These are phyloP conservation scores for Melanerpes aurifrons DNA, from an alignment of 2,113 vertebrate genomes.

Conservation along the genomic window DNA sequence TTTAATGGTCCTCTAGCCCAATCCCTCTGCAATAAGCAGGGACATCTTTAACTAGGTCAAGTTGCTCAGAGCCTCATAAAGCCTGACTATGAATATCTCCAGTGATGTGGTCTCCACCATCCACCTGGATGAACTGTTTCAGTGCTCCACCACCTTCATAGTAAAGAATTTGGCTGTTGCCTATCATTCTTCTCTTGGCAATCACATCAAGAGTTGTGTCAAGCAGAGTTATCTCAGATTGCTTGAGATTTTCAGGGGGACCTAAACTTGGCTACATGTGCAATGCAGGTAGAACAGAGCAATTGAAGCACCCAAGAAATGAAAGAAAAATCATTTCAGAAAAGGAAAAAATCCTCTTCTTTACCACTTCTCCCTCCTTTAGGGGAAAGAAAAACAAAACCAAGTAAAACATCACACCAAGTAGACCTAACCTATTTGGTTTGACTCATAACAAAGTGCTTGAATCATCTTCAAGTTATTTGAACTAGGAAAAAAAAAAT, in stretches of 20 bases:
- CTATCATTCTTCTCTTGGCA: background rate
- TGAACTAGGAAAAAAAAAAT: background rate
- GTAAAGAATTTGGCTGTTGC: background rate
- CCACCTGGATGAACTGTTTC: too few relatives aligned
- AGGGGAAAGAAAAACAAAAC: fast-evolving
- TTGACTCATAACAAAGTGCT: background rate
- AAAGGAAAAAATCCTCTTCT: background rate
- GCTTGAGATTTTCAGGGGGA: background rate
- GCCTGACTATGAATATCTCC: too few relatives aligned
- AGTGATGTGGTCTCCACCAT: too few relatives aligned
- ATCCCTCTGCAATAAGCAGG: too few relatives aligned
- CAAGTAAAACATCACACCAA: background rate
- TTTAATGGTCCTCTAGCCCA: too few relatives aligned
- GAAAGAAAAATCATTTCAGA: background rate
- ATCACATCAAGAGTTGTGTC: background rate
- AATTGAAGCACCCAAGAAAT: background rate
- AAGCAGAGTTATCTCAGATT: too few relatives aligned
- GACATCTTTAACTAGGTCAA: too few relatives aligned
- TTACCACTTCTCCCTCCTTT: background rate
- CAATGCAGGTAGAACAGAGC: background rate
- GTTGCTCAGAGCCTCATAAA: too few relatives aligned
- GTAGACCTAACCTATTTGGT: background rate
- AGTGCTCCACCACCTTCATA: too few relatives aligned
- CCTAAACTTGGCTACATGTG: background rate
- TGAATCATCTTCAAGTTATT: background rate